phyloP scores from a whole-genome alignment of 2,888 invertebrate genomes.

The Creontiades dilutus region DNA sequence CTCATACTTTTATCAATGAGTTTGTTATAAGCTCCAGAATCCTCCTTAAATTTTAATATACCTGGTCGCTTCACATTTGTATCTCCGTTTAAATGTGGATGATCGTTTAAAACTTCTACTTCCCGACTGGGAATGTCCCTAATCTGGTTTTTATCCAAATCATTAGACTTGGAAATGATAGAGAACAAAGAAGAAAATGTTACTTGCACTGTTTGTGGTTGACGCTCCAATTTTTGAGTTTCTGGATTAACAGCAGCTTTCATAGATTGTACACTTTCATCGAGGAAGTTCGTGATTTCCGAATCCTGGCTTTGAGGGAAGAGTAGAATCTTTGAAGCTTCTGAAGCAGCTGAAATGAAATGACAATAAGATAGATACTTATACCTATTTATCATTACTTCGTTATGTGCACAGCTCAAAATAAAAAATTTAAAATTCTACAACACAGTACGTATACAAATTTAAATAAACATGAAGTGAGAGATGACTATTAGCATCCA shows the following conservation, averaged over 20 bases:
- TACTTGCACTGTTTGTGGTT: not conserved
- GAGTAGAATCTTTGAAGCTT: not conserved
- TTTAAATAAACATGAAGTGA: too few relatives aligned
- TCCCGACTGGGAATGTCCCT: not conserved
- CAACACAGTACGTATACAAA: too few relatives aligned
- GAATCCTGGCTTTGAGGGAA: not conserved
- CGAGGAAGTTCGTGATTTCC: not conserved
- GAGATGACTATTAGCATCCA: too few relatives aligned
- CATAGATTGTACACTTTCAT: not conserved
- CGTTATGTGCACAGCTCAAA: too few relatives aligned
- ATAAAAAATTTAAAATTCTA: too few relatives aligned
- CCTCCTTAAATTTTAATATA: not conserved
- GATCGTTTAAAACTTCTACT: not conserved
- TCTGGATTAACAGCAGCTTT: not conserved
- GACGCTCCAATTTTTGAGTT: not conserved
- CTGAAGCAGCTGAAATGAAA: not conserved
- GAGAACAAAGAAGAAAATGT: not conserved
- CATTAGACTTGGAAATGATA: not conserved
- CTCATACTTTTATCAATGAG: slow-evolving; percentile 21
- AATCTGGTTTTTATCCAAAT: not conserved
- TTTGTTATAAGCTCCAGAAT: not conserved
- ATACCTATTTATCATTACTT: not conserved
- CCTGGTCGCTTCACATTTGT: not conserved
- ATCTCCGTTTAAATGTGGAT: not conserved
- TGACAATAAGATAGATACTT: not conserved